phyloP scores from a whole-genome alignment of 1,140 invertebrate genomes.

The Hypothenemus hampei region DNA sequence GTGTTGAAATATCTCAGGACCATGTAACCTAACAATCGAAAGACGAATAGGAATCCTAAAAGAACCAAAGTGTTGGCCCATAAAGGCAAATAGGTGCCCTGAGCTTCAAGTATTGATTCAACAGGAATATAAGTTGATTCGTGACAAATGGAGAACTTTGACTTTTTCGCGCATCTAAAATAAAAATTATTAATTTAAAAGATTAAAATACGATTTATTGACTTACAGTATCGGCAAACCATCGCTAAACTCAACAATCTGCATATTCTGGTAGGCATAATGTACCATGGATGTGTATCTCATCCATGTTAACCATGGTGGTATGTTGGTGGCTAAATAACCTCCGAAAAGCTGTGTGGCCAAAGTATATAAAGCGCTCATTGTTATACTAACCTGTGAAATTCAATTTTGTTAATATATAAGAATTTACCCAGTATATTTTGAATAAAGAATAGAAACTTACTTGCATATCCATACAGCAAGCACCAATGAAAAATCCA shows the following conservation, averaged over 20 bases:
- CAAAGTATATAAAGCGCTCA: constrained; percentile 74
- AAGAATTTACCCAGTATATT: background rate
- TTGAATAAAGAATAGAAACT: constrained; percentile 6
- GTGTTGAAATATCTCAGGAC: constrained; percentile 69
- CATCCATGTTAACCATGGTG: constrained; percentile 74
- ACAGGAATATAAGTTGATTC: constrained; percentile 59
- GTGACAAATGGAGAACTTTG: constrained; percentile 62
- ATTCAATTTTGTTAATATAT: background rate
- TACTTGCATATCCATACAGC: constrained; percentile 74
- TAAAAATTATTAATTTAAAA: constrained; percentile 14
- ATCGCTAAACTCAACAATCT: constrained; percentile 74
- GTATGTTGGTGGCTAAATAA: constrained; percentile 73
- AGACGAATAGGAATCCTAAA: constrained; percentile 66
- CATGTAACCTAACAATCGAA: constrained; percentile 69
- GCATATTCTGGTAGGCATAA: constrained; percentile 83
- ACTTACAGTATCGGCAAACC: constrained; percentile 66
- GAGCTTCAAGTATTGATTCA: constrained; percentile 62
- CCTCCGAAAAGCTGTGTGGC: constrained; percentile 78
- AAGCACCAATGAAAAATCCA: constrained; percentile 77
- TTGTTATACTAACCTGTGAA: constrained; percentile 58
- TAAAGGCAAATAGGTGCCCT: constrained; percentile 58
- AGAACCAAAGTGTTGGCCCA: constrained; percentile 76
- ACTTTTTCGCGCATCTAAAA: constrained; percentile 62
- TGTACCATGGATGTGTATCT: constrained; percentile 76
- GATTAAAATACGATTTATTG: background rate